Evolutionary conservation across 2,113 vertebrate genomes (phyloP).

Genomic region (Syrmaticus mikado): DNA sequence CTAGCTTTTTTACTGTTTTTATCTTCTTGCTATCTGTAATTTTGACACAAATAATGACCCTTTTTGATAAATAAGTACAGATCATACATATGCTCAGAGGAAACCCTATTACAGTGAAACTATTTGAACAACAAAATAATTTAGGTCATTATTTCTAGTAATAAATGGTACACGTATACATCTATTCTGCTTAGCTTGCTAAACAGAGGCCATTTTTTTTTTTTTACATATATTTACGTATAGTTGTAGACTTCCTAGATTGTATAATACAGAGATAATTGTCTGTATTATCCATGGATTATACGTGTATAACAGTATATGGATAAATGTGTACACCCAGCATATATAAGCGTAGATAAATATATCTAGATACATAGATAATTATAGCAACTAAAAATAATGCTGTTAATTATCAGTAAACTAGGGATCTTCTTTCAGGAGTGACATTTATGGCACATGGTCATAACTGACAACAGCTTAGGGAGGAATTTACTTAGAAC

Average conservation of each 20-base stretch:
- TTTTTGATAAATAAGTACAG: no score
- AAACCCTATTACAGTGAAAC: no score
- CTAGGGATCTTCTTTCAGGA: background rate
- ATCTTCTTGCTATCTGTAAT: no score
- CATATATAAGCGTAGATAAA: background rate
- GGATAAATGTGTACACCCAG: accelerated
- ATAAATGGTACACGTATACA: no score
- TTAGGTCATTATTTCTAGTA: no score
- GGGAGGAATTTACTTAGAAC: background rate
- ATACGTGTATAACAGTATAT: background rate
- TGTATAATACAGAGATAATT: background rate
- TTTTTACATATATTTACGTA: background rate
- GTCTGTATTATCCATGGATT: background rate
- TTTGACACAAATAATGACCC: no score
- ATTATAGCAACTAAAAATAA: background rate
- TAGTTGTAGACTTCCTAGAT: background rate
- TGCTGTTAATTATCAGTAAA: background rate
- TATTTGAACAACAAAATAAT: no score
- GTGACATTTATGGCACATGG: accelerated
- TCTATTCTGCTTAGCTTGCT: no score
- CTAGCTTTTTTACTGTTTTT: no score
- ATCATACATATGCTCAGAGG: no score
- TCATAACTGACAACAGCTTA: background rate
- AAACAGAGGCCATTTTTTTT: background rate
- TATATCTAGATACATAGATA: background rate